These are phyloP conservation scores for Erpornis zantholeuca DNA, from an alignment of 2,113 vertebrate genomes.

Conservation along the genomic window DNA sequence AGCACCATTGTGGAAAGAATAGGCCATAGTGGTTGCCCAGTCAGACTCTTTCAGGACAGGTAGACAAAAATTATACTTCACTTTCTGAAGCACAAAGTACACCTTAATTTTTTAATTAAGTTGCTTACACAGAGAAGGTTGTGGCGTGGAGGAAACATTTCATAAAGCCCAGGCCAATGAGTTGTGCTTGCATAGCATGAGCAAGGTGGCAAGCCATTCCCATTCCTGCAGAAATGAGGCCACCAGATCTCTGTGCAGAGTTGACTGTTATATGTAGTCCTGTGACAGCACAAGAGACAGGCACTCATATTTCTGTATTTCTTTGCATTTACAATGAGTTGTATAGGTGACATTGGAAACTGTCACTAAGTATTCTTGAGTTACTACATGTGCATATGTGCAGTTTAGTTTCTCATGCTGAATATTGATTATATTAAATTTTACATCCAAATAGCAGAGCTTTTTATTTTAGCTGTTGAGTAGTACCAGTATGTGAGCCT, in stretches of 20 bases:
- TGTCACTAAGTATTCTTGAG: not conserved
- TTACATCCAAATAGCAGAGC: not conserved
- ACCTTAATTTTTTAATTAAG: not conserved
- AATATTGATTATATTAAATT: not conserved
- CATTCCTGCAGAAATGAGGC: not conserved
- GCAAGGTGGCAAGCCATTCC: not conserved
- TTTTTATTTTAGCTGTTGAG: not conserved
- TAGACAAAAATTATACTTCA: not conserved
- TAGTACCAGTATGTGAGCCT: not conserved
- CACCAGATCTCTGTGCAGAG: not conserved
- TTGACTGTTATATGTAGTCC: not conserved
- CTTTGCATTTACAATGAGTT: not conserved
- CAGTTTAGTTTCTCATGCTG: not conserved
- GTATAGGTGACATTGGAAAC: not conserved
- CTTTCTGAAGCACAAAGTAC: not conserved
- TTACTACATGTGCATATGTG: rapidly evolving
- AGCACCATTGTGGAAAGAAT: not conserved
- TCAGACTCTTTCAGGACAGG: not conserved
- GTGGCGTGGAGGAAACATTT: not conserved
- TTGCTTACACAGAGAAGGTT: not conserved
- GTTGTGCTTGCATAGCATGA: not conserved
- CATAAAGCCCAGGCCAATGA: not conserved
- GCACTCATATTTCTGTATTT: not conserved
- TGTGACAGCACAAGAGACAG: not conserved
- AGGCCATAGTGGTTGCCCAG: not conserved